These are phyloP conservation scores for Pelosia muscerda DNA, from an alignment of 2,888 invertebrate species.

Conservation along the genomic window DNA sequence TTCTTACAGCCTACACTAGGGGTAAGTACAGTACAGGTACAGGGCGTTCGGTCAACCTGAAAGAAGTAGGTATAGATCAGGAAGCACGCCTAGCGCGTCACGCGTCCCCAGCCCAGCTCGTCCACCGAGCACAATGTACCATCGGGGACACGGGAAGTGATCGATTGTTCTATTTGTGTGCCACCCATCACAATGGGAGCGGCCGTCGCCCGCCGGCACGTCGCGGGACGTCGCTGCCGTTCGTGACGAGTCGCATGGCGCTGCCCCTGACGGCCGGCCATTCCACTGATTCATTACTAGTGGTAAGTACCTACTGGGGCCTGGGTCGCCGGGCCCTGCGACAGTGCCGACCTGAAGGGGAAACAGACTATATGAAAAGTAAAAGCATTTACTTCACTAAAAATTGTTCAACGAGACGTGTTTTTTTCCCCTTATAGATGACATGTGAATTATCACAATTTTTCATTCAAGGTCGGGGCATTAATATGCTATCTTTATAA, in stretches of 20 bases:
- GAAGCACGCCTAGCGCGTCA: neutral
- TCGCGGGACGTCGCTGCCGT: slow-evolving; percentile 1
- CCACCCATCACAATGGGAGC: slow-evolving; percentile 18
- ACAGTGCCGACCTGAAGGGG: too few relatives aligned
- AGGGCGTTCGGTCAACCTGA: slow-evolving; percentile 1
- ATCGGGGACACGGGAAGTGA: slow-evolving; percentile 15
- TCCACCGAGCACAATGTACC: neutral
- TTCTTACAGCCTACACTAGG: too few relatives aligned
- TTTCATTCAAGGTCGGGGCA: too few relatives aligned
- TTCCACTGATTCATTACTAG: slow-evolving; percentile 34
- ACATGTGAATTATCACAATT: too few relatives aligned
- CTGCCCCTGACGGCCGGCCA: slow-evolving; percentile 8
- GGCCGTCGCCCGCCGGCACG: slow-evolving; percentile 10
- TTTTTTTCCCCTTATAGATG: too few relatives aligned
- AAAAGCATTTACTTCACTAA: too few relatives aligned
- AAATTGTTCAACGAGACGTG: too few relatives aligned
- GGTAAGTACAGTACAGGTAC: too few relatives aligned
- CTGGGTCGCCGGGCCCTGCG: too few relatives aligned
- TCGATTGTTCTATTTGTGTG: slow-evolving; percentile 22
- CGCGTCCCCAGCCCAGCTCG: too few relatives aligned
- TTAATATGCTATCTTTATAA: too few relatives aligned
- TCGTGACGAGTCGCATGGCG: slow-evolving; percentile 2
- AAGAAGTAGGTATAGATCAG: neutral
- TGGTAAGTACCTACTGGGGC: slow-evolving; percentile 12
- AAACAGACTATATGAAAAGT: too few relatives aligned